Evolutionary conservation across 2,888 invertebrate genomes (phyloP).

Genomic region (Yponomeuta plumbellus): DNA sequence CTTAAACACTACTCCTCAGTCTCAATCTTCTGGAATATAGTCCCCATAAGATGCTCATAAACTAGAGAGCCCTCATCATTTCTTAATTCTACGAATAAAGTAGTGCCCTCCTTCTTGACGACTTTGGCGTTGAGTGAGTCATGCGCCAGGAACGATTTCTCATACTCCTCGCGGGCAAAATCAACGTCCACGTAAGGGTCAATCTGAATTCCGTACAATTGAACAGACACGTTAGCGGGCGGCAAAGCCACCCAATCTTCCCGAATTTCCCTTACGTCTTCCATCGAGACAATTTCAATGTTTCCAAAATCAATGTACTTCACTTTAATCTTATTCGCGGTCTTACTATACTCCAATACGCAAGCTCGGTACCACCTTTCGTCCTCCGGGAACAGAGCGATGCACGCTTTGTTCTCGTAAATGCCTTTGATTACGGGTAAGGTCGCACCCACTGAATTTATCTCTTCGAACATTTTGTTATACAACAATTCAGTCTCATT

Average conservation of each 20-base stretch:
- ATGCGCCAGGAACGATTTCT: constrained; percentile 44
- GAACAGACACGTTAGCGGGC: constrained; percentile 67
- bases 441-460: constrained; percentile 58
- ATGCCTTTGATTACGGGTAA: constrained; percentile 62
- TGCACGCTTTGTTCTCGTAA: constrained; percentile 76
- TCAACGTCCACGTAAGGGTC: constrained; percentile 46
- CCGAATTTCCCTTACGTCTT: constrained; percentile 66
- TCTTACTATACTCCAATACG: constrained; percentile 70
- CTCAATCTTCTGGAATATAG: not conserved
- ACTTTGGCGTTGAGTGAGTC: constrained; percentile 52
- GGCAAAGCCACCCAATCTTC: constrained; percentile 69
- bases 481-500: constrained; percentile 61
- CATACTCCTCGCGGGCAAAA: constrained; percentile 42
- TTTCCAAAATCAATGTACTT: constrained; percentile 87
- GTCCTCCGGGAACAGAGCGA: constrained; percentile 78
- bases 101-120: constrained; percentile 30
- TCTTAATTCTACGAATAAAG: constrained; percentile 49
- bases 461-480: constrained; percentile 60
- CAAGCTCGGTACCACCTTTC: constrained; percentile 83
- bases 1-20: not conserved
- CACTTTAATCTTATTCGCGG: constrained; percentile 70
- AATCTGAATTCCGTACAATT: constrained; percentile 52
- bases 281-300: constrained; percentile 63
- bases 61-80: constrained; percentile 41
- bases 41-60: constrained; percentile 44